A percentile compares a stretch with the other conserved stretches of the same genome.
Evolutionary conservation across 2,113 vertebrate genomes (phyloP).

Genomic region (Atrichornis clamosus): DNA sequence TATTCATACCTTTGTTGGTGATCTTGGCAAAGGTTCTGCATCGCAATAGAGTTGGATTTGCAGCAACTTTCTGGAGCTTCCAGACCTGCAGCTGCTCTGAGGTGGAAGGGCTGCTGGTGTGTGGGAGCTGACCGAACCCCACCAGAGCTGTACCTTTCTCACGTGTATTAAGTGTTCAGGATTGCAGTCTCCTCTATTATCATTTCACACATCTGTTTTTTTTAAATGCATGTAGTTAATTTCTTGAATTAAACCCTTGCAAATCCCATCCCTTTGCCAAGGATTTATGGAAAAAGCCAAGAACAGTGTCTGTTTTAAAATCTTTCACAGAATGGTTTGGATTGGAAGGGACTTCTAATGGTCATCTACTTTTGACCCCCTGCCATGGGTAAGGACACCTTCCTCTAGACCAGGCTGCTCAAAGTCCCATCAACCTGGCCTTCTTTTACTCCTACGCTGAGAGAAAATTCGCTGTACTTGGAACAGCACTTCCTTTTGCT

Average conservation of each 20-base stretch:
- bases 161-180: rapidly evolving
- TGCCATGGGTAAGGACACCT: neutral
- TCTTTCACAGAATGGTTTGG: neutral
- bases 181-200: neutral
- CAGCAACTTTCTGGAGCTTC: neutral
- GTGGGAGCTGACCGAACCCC: neutral
- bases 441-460: neutral
- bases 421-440: neutral
- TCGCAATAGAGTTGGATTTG: neutral
- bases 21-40: neutral
- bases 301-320: neutral
- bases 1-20: neutral
- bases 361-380: neutral
- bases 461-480: neutral
- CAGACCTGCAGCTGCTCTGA: neutral
- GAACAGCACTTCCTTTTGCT: neutral
- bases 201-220: neutral
- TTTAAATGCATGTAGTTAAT: neutral
- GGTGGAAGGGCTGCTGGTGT: neutral
- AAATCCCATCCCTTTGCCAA: neutral
- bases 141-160: neutral
- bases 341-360: neutral
- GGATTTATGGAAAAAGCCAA: neutral
- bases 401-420: neutral
- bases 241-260: neutral